Conservation (phyloP, 2,113 vertebrate genomes). For the Anolis carolinensis region DNA sequence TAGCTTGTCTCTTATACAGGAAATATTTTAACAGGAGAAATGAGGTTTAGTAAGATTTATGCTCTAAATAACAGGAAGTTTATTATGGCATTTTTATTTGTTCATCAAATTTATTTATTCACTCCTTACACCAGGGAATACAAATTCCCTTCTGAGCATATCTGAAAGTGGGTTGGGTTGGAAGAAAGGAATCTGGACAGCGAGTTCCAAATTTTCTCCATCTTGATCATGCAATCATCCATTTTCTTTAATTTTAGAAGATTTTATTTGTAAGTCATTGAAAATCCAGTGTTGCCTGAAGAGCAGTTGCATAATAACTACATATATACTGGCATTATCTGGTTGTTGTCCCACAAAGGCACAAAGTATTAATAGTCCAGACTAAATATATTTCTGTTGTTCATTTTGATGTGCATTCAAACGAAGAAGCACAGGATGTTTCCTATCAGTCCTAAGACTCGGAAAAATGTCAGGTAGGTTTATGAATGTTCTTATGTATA, state of each 20-base stretch:
- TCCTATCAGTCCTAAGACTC: not conserved
- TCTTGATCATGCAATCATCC: not conserved
- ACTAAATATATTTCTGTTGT: not conserved
- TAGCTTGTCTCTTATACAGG: not conserved
- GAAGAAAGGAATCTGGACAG: not conserved
- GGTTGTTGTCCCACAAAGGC: not conserved
- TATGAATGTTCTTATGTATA: not conserved
- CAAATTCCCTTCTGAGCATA: too few species aligned
- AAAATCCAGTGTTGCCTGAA: not conserved
- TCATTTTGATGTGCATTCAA: constrained; percentile 1
- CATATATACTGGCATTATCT: not conserved
- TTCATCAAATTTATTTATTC: not conserved
- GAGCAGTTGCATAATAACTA: not conserved
- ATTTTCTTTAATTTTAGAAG: too few species aligned
- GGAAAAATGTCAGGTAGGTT: not conserved
- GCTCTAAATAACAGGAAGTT: not conserved
- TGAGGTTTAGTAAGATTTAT: not conserved
- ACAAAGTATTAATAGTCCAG: not conserved
- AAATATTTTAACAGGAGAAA: not conserved
- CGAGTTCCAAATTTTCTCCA: not conserved
- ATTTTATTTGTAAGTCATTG: too few species aligned
- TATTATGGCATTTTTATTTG: not conserved
- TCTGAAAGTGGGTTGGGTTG: not conserved
- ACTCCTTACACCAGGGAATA: not conserved
- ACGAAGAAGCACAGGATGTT: not conserved